Evolutionary conservation across 2,113 vertebrate genomes (phyloP), one percentile per base, ranked within the genome.

Genomic region (Sander vitreus): DNA sequence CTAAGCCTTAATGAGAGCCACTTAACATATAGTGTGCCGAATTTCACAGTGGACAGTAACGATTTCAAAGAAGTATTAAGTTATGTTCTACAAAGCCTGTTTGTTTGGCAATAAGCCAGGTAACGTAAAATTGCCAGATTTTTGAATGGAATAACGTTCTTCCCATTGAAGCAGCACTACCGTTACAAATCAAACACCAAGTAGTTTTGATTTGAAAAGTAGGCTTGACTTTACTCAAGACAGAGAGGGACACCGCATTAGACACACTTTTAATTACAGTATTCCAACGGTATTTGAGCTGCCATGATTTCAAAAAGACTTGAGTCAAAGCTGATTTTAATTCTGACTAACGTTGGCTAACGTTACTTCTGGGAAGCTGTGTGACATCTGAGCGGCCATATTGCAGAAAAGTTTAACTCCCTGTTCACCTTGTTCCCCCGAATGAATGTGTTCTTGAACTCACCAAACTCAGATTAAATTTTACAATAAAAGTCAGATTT

Each of bases 321-420:
- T 14, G n/a, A 45, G 19, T 63, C 25, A 54, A 13, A 53, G n/a
- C 66, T 63, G 36, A 9, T 39, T 60, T 15, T 18, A 58, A 48
- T 72, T 69, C 53, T 60, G 86, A 59, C 54, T 33, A 33, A 33
- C 33, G 33, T 33, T 33, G 33, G 6, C 33, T 82, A 59, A 78
- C 51, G 45, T 71, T 66, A 68, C 89, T 84, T 83, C 81, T 45
- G 84, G 55, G 62, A 75, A 86, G 48, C 73, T 77, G 65, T 39
- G 90, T 86, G 93, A 94, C 91, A 90, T 88, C 81, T 85, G 81
- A 93, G 94, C 94, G 91, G 94, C 94, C 94, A 95, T 95, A 43
- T 95, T 95, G 94, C 80, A 86, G 80, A 89, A 91, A 91, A 90
- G 59, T 92, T 92, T 87, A 91, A 92, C 93, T 93, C 92, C 73